These are phyloP conservation scores for Troides aeacus DNA, from an alignment of 2,888 invertebrate species.

Conservation along the genomic window DNA sequence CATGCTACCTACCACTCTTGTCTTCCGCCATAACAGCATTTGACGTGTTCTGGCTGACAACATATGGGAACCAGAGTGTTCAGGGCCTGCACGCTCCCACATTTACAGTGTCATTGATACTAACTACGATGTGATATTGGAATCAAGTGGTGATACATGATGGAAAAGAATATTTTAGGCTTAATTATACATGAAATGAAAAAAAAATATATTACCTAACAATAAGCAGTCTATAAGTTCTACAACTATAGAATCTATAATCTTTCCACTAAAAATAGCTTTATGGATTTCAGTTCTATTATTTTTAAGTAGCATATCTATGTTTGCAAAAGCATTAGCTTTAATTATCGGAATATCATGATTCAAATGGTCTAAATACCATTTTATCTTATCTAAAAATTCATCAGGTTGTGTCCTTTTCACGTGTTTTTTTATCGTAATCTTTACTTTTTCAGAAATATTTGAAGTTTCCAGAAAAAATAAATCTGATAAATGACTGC, in stretches of 20 bases:
- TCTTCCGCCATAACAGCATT: too few relatives aligned
- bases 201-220: conserved; percentile 59
- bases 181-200: not conserved
- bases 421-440: conserved; percentile 81
- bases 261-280: conserved; percentile 85
- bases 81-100: too few relatives aligned
- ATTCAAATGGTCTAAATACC: conserved; percentile 84
- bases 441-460: conserved; percentile 82
- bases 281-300: conserved; percentile 85
- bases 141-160: too few relatives aligned
- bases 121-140: too few relatives aligned
- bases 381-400: conserved; percentile 83
- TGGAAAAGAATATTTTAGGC: not conserved
- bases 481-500: conserved; percentile 87
- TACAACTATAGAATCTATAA: conserved; percentile 85
- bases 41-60: too few relatives aligned
- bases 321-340: conserved; percentile 85
- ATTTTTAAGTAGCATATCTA: conserved; percentile 84
- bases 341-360: conserved; percentile 92
- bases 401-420: conserved; percentile 74
- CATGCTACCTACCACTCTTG: too few relatives aligned
- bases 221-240: conserved; percentile 85
- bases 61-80: too few relatives aligned
- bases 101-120: too few relatives aligned
- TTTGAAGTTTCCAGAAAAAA: conserved; percentile 89